A percentile compares a stretch with the other conserved stretches of the same genome.
Conservation (phyloP, 2,113 vertebrate species). For the Macquaria ambigua region DNA sequence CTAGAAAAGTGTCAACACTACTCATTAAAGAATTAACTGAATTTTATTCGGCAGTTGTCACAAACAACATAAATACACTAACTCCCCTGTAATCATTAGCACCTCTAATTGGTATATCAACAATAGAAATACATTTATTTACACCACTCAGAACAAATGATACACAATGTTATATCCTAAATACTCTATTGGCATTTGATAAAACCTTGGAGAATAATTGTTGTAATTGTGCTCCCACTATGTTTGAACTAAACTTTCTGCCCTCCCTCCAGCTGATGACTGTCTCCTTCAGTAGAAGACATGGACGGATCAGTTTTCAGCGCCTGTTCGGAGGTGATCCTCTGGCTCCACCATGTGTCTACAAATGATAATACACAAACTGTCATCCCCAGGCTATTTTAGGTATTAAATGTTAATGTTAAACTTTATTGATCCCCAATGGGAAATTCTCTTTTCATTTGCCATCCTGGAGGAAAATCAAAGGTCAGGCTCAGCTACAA, state of each 20-base stretch:
- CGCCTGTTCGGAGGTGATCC: slow-evolving; percentile 17
- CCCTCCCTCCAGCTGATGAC: slow-evolving; percentile 12
- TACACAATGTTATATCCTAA: neutral
- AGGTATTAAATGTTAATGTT: slow-evolving; percentile 50
- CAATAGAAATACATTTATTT: neutral
- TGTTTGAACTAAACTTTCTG: neutral
- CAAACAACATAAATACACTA: neutral
- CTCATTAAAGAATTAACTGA: neutral
- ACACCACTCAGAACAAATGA: neutral
- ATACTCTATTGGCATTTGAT: neutral
- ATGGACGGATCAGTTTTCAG: neutral
- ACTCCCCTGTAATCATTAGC: neutral
- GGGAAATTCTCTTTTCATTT: slow-evolving; percentile 61
- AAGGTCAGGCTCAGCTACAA: slow-evolving; percentile 44
- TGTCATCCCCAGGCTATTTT: neutral
- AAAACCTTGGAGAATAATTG: neutral
- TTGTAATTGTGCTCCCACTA: neutral
- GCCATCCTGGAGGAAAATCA: slow-evolving; percentile 33
- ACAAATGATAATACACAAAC: neutral
- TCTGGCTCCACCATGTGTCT: slow-evolving; percentile 73
- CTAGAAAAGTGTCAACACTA: neutral
- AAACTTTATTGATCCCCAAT: slow-evolving; percentile 53
- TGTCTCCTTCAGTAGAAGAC: neutral
- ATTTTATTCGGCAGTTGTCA: neutral
- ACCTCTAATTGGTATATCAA: neutral